Conservation (phyloP, 2,888 invertebrate species). For the Plutella xylostella region DNA sequence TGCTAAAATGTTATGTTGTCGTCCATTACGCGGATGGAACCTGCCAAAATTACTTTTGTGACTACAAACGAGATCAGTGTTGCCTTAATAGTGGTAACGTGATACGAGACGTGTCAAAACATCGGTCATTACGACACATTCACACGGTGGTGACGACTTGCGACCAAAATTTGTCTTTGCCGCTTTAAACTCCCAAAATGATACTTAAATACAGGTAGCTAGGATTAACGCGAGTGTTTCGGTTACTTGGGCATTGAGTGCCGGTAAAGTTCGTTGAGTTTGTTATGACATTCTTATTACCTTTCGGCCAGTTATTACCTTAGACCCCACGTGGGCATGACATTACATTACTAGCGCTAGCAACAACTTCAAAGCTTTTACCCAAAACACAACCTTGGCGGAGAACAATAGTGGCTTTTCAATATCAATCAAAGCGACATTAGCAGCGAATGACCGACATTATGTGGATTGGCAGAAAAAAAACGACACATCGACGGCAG, state of each 20-base stretch:
- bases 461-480: slow-evolving; percentile 14
- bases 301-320: slow-evolving; percentile 55
- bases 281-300: slow-evolving; percentile 67
- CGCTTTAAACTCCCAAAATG: background rate
- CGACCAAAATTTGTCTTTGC: no score
- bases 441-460: slow-evolving; percentile 11
- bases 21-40: no score
- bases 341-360: no score
- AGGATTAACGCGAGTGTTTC: background rate
- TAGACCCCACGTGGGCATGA: slow-evolving; percentile 33
- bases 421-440: no score
- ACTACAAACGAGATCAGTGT: no score
- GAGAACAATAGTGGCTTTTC: no score
- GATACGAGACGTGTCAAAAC: slow-evolving; percentile 42
- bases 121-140: slow-evolving; percentile 48
- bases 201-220: background rate
- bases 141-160: slow-evolving; percentile 48
- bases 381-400: no score
- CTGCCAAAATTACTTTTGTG: no score
- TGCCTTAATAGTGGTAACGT: no score
- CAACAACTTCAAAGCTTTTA: no score
- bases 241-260: slow-evolving; percentile 22
- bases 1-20: no score
- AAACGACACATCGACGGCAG: background rate
- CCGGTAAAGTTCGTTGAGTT: slow-evolving; percentile 69